Evolutionary conservation across 2,797 vertebrate genomes (phyloP).

Genomic region (Falco rusticolus): DNA sequence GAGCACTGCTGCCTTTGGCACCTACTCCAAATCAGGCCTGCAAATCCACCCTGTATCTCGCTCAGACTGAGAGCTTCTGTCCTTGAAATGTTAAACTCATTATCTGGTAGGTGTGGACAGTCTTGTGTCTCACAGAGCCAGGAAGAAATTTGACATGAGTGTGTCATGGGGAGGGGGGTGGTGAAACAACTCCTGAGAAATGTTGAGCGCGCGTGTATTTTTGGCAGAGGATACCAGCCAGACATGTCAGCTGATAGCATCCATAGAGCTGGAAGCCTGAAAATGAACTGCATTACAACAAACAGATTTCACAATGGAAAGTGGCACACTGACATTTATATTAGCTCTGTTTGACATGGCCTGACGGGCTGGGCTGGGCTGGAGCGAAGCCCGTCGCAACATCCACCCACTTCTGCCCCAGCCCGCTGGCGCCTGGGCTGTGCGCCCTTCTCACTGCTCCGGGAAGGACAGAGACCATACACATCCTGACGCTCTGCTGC

Average conservation of each 20-base stretch:
- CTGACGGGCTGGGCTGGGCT: conserved; percentile 29
- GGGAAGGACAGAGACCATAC: background rate
- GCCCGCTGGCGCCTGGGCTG: background rate
- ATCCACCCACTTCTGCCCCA: background rate
- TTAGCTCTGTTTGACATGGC: conserved; percentile 65
- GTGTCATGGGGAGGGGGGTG: background rate
- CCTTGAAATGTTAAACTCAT: conserved; percentile 57
- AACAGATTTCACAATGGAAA: conserved; percentile 68
- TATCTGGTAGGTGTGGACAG: conserved; percentile 36
- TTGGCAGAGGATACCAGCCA: conserved; percentile 70
- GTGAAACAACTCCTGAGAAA: conserved; percentile 19
- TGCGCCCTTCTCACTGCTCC: background rate
- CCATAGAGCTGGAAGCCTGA: conserved; percentile 63
- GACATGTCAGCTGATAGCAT: conserved; percentile 63
- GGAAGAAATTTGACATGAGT: conserved; percentile 26
- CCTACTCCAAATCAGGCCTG: background rate
- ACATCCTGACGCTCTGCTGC: background rate
- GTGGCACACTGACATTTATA: conserved; percentile 69
- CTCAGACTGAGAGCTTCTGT: conserved; percentile 26
- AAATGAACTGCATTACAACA: conserved; percentile 67
- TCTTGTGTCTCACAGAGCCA: background rate
- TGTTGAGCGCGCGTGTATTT: conserved; percentile 58
- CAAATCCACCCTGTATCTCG: background rate
- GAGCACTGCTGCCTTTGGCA: background rate
- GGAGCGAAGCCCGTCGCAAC: background rate